Evolutionary conservation across 2,797 vertebrate genomes (phyloP).

Genomic region (Tenualosa thibaudeaui): DNA sequence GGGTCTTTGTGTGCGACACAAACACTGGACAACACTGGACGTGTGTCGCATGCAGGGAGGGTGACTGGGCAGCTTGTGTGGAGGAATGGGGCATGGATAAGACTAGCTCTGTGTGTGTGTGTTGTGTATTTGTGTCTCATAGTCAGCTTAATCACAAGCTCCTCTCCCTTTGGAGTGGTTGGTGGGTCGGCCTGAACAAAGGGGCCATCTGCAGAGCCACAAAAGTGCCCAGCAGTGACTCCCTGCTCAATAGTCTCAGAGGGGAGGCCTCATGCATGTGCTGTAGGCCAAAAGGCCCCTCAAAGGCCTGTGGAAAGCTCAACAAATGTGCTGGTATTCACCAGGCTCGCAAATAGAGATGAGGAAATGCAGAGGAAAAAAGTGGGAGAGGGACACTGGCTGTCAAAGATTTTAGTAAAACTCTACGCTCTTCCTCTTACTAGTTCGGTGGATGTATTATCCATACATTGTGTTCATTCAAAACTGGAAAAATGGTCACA

Average conservation of each 20-base stretch:
- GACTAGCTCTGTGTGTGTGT: slow-evolving; percentile 3
- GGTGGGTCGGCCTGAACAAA: slow-evolving; percentile 14
- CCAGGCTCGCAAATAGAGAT: neutral
- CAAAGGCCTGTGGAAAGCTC: neutral
- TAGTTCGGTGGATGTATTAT: too few relatives aligned
- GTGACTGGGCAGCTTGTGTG: slow-evolving; percentile 32
- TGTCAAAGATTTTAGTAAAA: neutral
- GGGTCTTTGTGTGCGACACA: slow-evolving; percentile 40
- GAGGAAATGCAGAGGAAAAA: neutral
- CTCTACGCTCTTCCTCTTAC: too few relatives aligned
- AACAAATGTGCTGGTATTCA: neutral
- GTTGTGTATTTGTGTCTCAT: neutral
- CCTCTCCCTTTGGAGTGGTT: neutral
- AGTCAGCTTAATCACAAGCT: neutral
- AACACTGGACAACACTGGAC: slow-evolving; percentile 39
- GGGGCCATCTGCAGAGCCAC: slow-evolving; percentile 34
- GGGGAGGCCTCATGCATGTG: neutral
- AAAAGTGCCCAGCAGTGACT: slow-evolving; percentile 4
- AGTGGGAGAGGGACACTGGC: neutral
- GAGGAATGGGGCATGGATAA: slow-evolving; percentile 28
- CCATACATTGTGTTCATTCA: too few relatives aligned
- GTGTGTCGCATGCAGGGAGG: slow-evolving; percentile 34
- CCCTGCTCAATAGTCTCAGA: neutral
- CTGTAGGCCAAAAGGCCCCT: neutral
- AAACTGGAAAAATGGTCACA: too few relatives aligned